Conservation (phyloP, 2,113 vertebrate genomes). For the Xiphophorus maculatus region DNA sequence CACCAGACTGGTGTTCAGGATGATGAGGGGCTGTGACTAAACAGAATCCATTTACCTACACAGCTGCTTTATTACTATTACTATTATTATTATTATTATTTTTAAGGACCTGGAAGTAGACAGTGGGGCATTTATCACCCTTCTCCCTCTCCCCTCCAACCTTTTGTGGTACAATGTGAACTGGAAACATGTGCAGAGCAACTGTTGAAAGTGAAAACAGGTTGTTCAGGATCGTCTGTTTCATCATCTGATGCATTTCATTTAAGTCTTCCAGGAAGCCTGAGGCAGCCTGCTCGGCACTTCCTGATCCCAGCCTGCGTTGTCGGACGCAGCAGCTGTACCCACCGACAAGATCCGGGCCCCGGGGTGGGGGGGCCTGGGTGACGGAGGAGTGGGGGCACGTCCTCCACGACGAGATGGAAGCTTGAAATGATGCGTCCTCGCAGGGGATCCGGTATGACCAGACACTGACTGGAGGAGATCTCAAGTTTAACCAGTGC, state of each 20-base stretch:
- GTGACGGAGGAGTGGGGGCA: neutral
- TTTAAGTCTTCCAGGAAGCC: conserved; percentile 23
- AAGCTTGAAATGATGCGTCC: neutral
- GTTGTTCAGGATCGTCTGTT: conserved; percentile 71
- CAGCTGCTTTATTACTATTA: neutral
- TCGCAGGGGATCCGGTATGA: too few relatives aligned
- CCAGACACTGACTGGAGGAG: too few relatives aligned
- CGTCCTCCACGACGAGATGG: too few relatives aligned
- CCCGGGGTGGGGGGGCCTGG: too few relatives aligned
- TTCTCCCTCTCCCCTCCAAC: neutral
- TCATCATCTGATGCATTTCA: conserved; percentile 32
- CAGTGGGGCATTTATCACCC: neutral
- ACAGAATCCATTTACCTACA: neutral
- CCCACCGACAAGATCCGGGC: neutral
- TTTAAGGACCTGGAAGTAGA: neutral
- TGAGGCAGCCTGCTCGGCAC: conserved; percentile 30
- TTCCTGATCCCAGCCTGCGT: conserved; percentile 50
- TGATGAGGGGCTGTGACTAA: neutral
- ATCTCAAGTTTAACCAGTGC: conserved; percentile 4
- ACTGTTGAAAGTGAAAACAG: conserved; percentile 75
- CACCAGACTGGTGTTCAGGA: conserved; percentile 3
- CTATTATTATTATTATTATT: too few relatives aligned
- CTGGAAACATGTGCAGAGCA: conserved; percentile 24
- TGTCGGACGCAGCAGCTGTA: conserved; percentile 13
- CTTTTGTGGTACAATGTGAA: conserved; percentile 29